Percentiles rank a stretch among this genome's conserved stretches.
phyloP scores from a whole-genome alignment of 2,888 invertebrate species.

The Cephus pulcher region DNA sequence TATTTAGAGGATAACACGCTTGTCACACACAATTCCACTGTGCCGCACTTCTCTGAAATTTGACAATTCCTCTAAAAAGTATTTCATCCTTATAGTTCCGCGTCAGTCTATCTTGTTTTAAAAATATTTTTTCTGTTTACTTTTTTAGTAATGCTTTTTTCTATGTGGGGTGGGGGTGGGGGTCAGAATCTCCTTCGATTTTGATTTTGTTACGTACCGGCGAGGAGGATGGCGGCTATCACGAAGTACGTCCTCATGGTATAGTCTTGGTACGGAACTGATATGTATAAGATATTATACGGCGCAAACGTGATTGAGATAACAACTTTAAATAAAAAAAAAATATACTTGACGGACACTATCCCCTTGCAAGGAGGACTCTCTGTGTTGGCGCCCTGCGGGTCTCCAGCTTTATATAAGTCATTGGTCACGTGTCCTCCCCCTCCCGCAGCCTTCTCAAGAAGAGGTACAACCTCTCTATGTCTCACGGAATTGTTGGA shows the following conservation, averaged over 20 bases:
- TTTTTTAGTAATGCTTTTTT: neutral
- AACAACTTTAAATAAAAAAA: conserved; percentile 15
- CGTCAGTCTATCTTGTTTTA: neutral
- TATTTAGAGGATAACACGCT: neutral
- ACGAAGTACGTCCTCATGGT: conserved; percentile 64
- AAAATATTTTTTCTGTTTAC: neutral
- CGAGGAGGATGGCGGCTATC: conserved; percentile 62
- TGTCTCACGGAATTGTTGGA: conserved; percentile 29
- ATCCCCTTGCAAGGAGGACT: conserved; percentile 54
- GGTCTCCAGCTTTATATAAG: conserved; percentile 65
- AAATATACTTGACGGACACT: conserved; percentile 40
- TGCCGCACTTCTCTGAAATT: conserved; percentile 10
- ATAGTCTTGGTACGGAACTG: conserved; percentile 14
- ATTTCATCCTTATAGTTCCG: neutral
- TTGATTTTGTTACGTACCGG: conserved; percentile 58
- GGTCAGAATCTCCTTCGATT: conserved; percentile 8
- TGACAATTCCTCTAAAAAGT: neutral
- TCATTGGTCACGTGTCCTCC: conserved; percentile 64
- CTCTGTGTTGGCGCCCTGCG: conserved; percentile 62
- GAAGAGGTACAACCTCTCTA: conserved; percentile 37
- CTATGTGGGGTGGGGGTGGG: too few species aligned
- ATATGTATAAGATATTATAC: neutral
- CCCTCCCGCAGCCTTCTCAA: conserved; percentile 43
- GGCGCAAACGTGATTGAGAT: neutral
- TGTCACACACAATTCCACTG: conserved; percentile 25